Evolutionary conservation across 2,888 invertebrate genomes (phyloP), one percentile per base, ranked within the genome.

Genomic region (Sinohyriopsis cumingii): DNA sequence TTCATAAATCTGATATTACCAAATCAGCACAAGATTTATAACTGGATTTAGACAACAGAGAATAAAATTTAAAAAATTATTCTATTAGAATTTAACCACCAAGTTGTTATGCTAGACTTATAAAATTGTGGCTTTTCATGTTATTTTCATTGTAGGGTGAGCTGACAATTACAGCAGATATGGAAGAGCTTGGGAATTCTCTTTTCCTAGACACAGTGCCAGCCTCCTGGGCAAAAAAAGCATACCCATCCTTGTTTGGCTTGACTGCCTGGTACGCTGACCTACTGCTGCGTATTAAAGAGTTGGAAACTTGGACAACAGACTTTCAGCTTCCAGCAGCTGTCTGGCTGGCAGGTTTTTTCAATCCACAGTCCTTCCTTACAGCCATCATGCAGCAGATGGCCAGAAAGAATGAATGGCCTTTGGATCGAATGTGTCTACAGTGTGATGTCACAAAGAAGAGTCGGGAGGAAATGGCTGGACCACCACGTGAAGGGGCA

Each of bases 371-470:
- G 91, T 97, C 97, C 54, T 93, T 98, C 83, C 91, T 98, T 71
- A 98, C 98, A 0, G 98, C 98, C 62, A 97, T 98, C 84, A 98
- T 98, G 97, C 98, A 98, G 91, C 97, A 96, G 85, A 80, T 97
- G 28, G 98, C 98, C 0, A 92, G 98, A 33, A 94, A 95, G 87
- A 95, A 96, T 89, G 97, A 97, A 89, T 92, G 97, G 82, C 97
- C 98, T 0, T 91, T 98, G 61, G 98, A 98, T 90, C 96, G 97
- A 91, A 97, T 98, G 97, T 96, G 96, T 89, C 91, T 98, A 22
- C 96, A 97, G 86, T 97, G 97, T 89, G 98, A 98, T 90, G 98
- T 98, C 68, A 98, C 97, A 9, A 98, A 98, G 91, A 98, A 98
- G 89, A 94, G 94, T 89, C 95, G 96, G 87, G 98, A 98, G 88